Evolutionary conservation across 2,113 vertebrate species (phyloP).

Genomic region (Perognathus longimembris): DNA sequence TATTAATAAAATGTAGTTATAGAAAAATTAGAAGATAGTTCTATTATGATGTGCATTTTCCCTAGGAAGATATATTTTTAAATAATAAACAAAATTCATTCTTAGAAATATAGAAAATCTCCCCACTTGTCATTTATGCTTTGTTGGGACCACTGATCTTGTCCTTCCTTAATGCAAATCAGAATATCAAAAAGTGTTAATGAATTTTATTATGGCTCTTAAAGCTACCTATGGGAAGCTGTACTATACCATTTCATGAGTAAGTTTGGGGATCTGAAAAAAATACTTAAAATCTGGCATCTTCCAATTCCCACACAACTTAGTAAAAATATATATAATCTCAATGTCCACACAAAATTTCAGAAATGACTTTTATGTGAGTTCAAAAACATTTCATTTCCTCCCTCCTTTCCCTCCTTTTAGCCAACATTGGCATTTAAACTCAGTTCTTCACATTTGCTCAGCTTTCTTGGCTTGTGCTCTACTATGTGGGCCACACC

Average conservation of each 20-base stretch:
- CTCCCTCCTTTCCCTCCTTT: no score
- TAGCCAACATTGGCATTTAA: no score
- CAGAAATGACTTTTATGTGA: background rate
- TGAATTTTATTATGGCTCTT: conserved; percentile 39
- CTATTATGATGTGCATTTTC: conserved; percentile 36
- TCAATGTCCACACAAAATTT: conserved; percentile 37
- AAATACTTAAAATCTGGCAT: conserved; percentile 3
- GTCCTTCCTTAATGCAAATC: conserved; percentile 9
- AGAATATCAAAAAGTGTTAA: background rate
- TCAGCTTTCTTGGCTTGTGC: no score
- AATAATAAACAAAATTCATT: background rate
- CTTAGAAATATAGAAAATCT: background rate
- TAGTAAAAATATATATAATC: background rate
- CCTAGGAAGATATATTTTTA: background rate
- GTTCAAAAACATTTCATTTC: background rate
- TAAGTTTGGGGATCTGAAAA: background rate
- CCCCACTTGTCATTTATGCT: background rate
- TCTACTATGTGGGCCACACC: no score
- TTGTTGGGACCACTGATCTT: background rate
- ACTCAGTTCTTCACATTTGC: no score
- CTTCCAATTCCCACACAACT: background rate
- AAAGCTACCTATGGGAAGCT: background rate
- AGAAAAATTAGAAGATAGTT: conserved; percentile 34
- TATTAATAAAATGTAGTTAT: conserved; percentile 28
- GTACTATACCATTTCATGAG: background rate